Conservation (phyloP, 2,888 invertebrate genomes). For the Polyommatus iphigenia region DNA sequence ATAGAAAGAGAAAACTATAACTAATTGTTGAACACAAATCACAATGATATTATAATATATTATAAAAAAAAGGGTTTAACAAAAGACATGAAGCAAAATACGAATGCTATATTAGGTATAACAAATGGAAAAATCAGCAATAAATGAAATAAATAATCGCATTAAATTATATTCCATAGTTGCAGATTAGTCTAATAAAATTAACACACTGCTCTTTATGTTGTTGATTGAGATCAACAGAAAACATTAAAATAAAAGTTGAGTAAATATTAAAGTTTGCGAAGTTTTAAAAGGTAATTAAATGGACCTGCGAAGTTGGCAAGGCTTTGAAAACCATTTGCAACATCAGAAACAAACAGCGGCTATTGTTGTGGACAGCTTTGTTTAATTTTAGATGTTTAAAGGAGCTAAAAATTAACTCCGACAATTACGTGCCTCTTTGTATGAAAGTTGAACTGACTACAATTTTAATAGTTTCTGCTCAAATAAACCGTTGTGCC, state of each 20-base stretch:
- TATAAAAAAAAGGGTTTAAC: too few species aligned
- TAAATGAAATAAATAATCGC: too few species aligned
- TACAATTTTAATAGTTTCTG: constrained; percentile 4
- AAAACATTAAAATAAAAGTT: neutral
- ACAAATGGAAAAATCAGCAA: too few species aligned
- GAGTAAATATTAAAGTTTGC: constrained; percentile 12
- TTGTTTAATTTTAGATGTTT: constrained; percentile 35
- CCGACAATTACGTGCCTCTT: constrained; percentile 1
- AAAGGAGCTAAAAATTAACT: constrained; percentile 38
- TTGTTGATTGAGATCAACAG: neutral
- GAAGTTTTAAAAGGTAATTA: constrained; percentile 14
- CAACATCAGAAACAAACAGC: constrained; percentile 17
- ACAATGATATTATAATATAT: too few species aligned
- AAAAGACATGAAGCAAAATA: too few species aligned
- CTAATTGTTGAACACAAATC: too few species aligned
- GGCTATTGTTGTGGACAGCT: constrained; percentile 31
- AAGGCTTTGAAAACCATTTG: constrained; percentile 12
- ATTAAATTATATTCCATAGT: neutral
- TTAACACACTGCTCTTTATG: neutral
- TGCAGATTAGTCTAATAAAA: neutral
- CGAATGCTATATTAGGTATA: too few species aligned
- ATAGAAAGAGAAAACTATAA: too few species aligned
- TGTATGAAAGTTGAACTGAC: constrained; percentile 5
- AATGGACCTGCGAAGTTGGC: constrained; percentile 4
- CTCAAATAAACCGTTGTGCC: neutral